Conservation (phyloP, 1,140 invertebrate genomes). For the Bombus ignitus region DNA sequence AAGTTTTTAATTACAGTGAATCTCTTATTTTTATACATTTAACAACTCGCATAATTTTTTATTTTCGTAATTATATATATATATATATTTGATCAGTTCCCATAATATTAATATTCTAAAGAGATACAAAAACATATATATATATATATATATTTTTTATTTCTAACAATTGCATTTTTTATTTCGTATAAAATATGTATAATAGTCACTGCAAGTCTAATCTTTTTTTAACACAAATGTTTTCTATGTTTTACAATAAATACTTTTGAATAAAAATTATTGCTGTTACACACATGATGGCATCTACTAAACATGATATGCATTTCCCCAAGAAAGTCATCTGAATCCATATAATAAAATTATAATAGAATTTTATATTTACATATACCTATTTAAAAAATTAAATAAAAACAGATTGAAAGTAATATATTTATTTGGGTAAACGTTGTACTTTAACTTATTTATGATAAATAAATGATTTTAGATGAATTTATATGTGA, state of each 20-base stretch:
- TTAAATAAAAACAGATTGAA: conserved; percentile 17
- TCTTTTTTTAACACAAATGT: conserved; percentile 16
- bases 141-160: background rate
- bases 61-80: background rate
- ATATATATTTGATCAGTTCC: background rate
- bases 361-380: background rate
- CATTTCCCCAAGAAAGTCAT: background rate
- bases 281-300: background rate
- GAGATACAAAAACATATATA: background rate
- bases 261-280: conserved; percentile 29
- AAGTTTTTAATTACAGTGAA: conserved; percentile 8
- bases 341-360: background rate
- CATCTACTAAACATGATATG: background rate
- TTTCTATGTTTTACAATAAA: conserved; percentile 50
- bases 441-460: conserved; percentile 38
- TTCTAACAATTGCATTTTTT: conserved; percentile 12
- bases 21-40: conserved; percentile 7
- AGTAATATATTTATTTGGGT: conserved; percentile 28
- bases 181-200: conserved; percentile 34
- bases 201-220: conserved; percentile 9
- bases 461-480: conserved; percentile 16
- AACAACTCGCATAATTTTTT: background rate
- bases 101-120: conserved; percentile 1
- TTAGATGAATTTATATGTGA: conserved; percentile 14
- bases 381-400: background rate